Evolutionary conservation across 2,113 vertebrate genomes (phyloP), one percentile per base, ranked within the genome.

Genomic region (Nothocercus julius): DNA sequence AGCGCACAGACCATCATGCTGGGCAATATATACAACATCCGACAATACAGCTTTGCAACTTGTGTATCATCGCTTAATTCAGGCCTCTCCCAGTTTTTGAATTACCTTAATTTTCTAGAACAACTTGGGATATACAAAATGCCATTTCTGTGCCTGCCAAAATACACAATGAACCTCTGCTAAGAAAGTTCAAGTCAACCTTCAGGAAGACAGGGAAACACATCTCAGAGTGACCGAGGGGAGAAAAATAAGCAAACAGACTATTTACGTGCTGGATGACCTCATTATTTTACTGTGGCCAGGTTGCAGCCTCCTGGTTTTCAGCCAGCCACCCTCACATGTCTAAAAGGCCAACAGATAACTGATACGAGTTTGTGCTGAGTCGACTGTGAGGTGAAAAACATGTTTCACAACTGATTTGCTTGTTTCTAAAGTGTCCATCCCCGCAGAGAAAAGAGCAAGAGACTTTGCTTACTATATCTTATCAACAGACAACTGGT

Each of bases 301-400:
- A 93, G 88, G 88, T 93, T 90, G 82, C 44, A 62, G 75, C 58
- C 62, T 62, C 82, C 82, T 84, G 76, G 30, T 79, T 28, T 79
- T 34, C 80, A 94, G 82, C 76, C 82, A 95, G 87, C 25, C 38
- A 38, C 63, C 66, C 64, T 45, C 7, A 34, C n/a, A 2, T 42
- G 53, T 45, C 85, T 22, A 7, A 1, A 64, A 62, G 76, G 61
- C 21, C 85, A 90, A 62, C 34, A 0, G 1, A n/a, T 3, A 40
- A 36, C 67, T 77, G 79, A 19, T 32, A 18, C 21, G 82, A 73
- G 6, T 1, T 9, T 13, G 82, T 90, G 45, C 79, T 75, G 82
- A 30, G 2, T 9, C 61, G 24, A 13, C 82, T 77, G 42, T 25
- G 44, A 68, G 25, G 42, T 51, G 27, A 6, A 56, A 79, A 69